Evolutionary conservation across 2,888 invertebrate species (phyloP), one percentile per base, ranked within the genome.

Genomic region (Catotricha subobsoleta): DNA sequence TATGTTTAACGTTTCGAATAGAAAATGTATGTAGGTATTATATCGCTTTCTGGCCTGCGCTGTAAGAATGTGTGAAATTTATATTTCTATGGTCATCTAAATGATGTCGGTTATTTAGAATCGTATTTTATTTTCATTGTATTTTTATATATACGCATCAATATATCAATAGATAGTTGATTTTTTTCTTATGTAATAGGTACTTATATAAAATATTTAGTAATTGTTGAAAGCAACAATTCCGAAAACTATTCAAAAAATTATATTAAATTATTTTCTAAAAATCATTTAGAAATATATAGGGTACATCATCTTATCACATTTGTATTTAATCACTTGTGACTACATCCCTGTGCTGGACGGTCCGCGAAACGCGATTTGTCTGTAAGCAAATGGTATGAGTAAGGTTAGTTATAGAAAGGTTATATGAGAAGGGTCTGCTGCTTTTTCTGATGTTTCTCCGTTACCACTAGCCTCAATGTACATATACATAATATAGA

Each of bases 281-380:
- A n/a, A n/a, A n/a, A n/a, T n/a, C n/a, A n/a, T n/a, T n/a, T n/a
- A n/a, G n/a, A n/a, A n/a, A n/a, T n/a, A n/a, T n/a, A n/a, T n/a
- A n/a, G 27, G 27, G 27, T 27, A 27, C 10, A 13, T n/a, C 33
- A 33, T n/a, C 18, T 12, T 23, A 36, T 20, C 12, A 36, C 15
- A 36, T 20, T 7, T 20, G 13, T 13, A 18, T 16, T 16, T 16
- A 33, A 9, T n/a, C 3, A 30, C 13, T 13, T n/a, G n/a, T 13
- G 39, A 16, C 33, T 40, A 40, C 40, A 40, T 21, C 33, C 23
- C 40, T 40, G 40, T n/a, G 16, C 6, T 31, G 20, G 6, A 40
- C 27, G 36, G 43, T 43, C 44, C 46, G 46, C 46, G 46, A 43
- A 43, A 41, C 43, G 44, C 44, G 44, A 44, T 44, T 44, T 45